These are phyloP conservation scores for Scrobipalpa atriplicella DNA, from an alignment of 2,888 invertebrate genomes.

Conservation along the genomic window DNA sequence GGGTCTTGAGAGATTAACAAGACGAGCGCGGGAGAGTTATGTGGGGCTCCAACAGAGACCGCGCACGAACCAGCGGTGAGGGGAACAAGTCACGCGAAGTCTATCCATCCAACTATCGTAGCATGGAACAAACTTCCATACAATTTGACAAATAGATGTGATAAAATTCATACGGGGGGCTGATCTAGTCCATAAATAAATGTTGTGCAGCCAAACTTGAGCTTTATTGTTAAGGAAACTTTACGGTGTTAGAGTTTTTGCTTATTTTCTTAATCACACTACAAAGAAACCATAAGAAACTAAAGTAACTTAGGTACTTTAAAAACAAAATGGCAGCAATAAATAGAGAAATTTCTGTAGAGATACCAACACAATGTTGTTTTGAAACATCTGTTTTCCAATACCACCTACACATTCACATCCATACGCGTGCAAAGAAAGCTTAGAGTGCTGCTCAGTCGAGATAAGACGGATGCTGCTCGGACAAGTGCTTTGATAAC, in stretches of 20 bases:
- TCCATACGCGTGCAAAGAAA: background rate
- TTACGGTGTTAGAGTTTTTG: too few relatives aligned
- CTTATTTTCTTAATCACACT: too few relatives aligned
- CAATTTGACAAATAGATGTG: too few relatives aligned
- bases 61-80: background rate
- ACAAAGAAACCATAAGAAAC: background rate
- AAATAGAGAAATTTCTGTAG: background rate
- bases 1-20: conserved; percentile 32
- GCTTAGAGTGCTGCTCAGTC: background rate
- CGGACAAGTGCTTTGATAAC: background rate
- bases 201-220: too few relatives aligned
- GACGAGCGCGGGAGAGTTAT: conserved; percentile 25
- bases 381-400: background rate
- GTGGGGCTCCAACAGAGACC: conserved; percentile 17
- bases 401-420: background rate
- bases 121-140: too few relatives aligned
- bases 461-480: conserved; percentile 3
- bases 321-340: background rate
- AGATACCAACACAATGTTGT: background rate
- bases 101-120: too few relatives aligned
- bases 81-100: conserved; percentile 5
- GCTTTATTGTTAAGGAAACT: too few relatives aligned
- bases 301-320: too few relatives aligned
- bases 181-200: too few relatives aligned
- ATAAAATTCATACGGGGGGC: too few relatives aligned